Conservation (phyloP, 2,888 invertebrate species). For the Rhamphomyia laevipes region DNA sequence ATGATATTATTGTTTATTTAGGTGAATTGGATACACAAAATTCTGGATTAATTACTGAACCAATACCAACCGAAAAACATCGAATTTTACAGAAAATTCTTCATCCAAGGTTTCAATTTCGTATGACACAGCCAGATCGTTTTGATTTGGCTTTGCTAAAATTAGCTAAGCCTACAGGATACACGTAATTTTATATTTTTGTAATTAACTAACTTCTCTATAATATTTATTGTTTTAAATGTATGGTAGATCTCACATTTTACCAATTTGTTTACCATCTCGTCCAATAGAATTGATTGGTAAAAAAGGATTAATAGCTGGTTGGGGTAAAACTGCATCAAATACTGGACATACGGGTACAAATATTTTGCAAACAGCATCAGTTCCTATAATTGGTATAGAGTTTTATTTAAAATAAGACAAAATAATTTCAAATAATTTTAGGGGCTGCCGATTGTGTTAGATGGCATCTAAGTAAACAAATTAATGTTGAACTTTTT, state of each 20-base stretch:
- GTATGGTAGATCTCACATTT: slow-evolving; percentile 54
- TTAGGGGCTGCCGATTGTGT: slow-evolving; percentile 61
- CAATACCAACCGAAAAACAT: slow-evolving; percentile 53
- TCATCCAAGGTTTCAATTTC: slow-evolving; percentile 69
- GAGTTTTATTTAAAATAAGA: slow-evolving; percentile 8
- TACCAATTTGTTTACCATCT: slow-evolving; percentile 68
- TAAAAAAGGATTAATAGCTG: slow-evolving; percentile 56
- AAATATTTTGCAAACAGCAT: slow-evolving; percentile 65
- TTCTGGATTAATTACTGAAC: slow-evolving; percentile 48
- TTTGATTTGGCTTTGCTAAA: slow-evolving; percentile 66
- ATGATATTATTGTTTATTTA: slow-evolving; percentile 64
- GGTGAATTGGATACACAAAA: slow-evolving; percentile 71
- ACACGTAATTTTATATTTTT: slow-evolving; percentile 23
- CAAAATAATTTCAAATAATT: not conserved
- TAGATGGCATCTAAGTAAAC: slow-evolving; percentile 68
- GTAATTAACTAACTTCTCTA: slow-evolving; percentile 13
- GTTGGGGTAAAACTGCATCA: slow-evolving; percentile 74
- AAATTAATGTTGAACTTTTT: slow-evolving; percentile 63
- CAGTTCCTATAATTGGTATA: slow-evolving; percentile 67
- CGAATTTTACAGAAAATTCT: slow-evolving; percentile 61
- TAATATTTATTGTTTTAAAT: too few species aligned
- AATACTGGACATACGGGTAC: slow-evolving; percentile 65
- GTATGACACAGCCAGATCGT: slow-evolving; percentile 71
- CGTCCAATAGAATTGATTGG: slow-evolving; percentile 39
- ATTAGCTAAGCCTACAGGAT: slow-evolving; percentile 52